Conservation (phyloP, 2,888 invertebrate species). For the Rhodophaea formosa region DNA sequence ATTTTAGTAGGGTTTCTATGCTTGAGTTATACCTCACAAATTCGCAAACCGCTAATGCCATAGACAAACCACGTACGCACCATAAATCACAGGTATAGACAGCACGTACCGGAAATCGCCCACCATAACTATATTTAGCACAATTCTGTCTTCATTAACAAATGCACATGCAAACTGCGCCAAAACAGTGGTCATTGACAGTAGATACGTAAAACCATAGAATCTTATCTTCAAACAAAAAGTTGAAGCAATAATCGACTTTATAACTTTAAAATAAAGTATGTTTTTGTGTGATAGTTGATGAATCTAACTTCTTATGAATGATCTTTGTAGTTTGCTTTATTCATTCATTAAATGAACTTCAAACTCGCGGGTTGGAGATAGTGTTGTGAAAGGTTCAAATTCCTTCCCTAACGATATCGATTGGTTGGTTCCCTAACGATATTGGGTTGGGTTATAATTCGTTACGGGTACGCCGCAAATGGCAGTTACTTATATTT, state of each 20-base stretch:
- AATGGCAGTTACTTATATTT: too few relatives aligned
- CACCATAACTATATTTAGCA: conserved; percentile 27
- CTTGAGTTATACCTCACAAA: too few relatives aligned
- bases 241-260: conserved; percentile 9
- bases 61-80: too few relatives aligned
- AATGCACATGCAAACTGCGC: conserved; percentile 29
- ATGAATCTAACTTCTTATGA: conserved; percentile 33
- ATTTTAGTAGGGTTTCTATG: too few relatives aligned
- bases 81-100: background rate
- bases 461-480: too few relatives aligned
- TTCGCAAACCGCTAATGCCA: background rate
- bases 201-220: conserved; percentile 7
- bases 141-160: conserved; percentile 28
- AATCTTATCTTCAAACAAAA: background rate
- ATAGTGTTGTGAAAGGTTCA: too few relatives aligned
- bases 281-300: conserved; percentile 9
- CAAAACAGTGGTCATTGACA: conserved; percentile 28
- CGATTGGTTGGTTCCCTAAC: too few relatives aligned
- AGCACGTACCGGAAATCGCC: conserved; percentile 20
- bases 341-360: conserved; percentile 36
- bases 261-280: background rate
- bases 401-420: too few relatives aligned
- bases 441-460: too few relatives aligned
- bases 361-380: conserved; percentile 14
- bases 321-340: conserved; percentile 36